A percentile compares a stretch with the other conserved stretches of the same genome.
These are phyloP conservation scores for Plumapathes pennacea DNA, from an alignment of 92 coral and sea anemone genomes.

Conservation along the genomic window DNA sequence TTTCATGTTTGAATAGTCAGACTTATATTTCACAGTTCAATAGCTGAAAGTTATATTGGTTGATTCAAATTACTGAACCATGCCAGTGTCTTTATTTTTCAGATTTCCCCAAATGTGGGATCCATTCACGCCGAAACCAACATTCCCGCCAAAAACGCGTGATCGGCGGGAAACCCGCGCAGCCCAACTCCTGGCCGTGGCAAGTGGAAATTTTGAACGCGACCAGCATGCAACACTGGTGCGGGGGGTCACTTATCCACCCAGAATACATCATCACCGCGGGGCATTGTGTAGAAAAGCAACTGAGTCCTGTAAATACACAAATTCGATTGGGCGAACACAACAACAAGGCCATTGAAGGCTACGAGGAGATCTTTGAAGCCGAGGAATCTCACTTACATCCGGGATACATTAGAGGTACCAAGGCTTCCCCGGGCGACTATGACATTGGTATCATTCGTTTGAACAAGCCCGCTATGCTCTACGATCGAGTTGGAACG, in stretches of 20 bases:
- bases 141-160: conserved; percentile 67
- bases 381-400: conserved; percentile 56
- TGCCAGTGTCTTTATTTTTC: too few relatives aligned
- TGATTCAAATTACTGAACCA: too few relatives aligned
- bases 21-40: too few relatives aligned
- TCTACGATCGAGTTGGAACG: conserved; percentile 75
- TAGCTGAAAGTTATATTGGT: too few relatives aligned
- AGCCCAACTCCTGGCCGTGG: conserved; percentile 83
- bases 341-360: conserved; percentile 67
- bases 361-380: conserved; percentile 61
- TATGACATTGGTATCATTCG: conserved; percentile 81
- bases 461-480: conserved; percentile 63
- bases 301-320: neutral
- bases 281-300: conserved; percentile 62
- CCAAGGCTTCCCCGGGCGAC: conserved; percentile 61
- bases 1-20: too few relatives aligned
- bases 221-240: conserved; percentile 50
- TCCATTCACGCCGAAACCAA: neutral
- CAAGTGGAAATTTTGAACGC: conserved; percentile 53
- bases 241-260: conserved; percentile 73
- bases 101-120: conserved; percentile 50
- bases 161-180: conserved; percentile 60
- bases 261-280: conserved; percentile 80
- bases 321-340: conserved; percentile 71
- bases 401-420: conserved; percentile 56